Evolutionary conservation across 2,888 invertebrate genomes (phyloP).

Genomic region (Tenthredo amoena): DNA sequence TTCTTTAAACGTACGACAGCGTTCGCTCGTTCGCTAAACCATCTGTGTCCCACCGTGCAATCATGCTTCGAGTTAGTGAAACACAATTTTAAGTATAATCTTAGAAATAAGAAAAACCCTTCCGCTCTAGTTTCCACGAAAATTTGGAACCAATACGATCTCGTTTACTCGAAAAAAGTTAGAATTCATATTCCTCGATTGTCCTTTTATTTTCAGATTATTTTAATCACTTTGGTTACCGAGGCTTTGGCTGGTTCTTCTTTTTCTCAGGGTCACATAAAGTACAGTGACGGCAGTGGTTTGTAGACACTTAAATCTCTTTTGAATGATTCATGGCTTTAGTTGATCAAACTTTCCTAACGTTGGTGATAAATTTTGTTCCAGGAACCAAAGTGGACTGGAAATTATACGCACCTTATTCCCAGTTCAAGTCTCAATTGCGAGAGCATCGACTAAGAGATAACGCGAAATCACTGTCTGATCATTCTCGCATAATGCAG

Average conservation of each 20-base stretch:
- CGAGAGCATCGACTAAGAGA: slow-evolving; percentile 54
- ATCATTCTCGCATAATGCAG: slow-evolving; percentile 53
- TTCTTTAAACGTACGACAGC: slow-evolving; percentile 3
- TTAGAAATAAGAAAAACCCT: background rate
- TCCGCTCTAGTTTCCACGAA: too few species aligned
- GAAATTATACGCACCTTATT: slow-evolving; percentile 67
- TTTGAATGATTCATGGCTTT: background rate
- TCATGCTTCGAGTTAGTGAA: slow-evolving; percentile 37
- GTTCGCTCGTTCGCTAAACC: background rate
- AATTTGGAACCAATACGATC: background rate
- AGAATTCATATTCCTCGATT: background rate
- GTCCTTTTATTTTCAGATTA: slow-evolving; percentile 63
- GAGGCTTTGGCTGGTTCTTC: slow-evolving; percentile 64
- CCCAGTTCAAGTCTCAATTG: slow-evolving; percentile 65
- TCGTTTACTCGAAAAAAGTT: background rate
- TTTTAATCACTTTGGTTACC: slow-evolving; percentile 64
- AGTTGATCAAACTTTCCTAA: background rate
- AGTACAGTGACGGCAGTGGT: slow-evolving; percentile 71
- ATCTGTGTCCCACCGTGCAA: background rate
- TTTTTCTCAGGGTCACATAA: slow-evolving; percentile 67
- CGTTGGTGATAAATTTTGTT: background rate
- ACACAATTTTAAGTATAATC: background rate
- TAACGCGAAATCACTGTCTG: slow-evolving; percentile 35
- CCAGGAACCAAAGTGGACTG: slow-evolving; percentile 68
- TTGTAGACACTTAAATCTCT: slow-evolving; percentile 53